A percentile compares a stretch with the other conserved stretches of the same genome.
phyloP scores from a whole-genome alignment of 2,797 vertebrate species.

The Odontamblyopus lacepedii region DNA sequence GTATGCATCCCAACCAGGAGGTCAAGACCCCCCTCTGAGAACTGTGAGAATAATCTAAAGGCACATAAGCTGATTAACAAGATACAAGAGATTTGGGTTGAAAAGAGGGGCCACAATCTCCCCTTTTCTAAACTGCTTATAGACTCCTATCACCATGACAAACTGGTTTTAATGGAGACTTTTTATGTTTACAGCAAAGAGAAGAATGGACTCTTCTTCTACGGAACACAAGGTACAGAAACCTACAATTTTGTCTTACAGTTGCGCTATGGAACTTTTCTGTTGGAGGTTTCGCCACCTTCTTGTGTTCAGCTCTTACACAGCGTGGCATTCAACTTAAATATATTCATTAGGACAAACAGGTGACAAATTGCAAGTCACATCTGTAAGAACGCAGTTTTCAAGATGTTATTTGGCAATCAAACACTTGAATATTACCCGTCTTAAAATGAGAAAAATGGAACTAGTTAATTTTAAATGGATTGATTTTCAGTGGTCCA shows the following conservation, averaged over 20 bases:
- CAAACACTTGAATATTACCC: too few relatives aligned
- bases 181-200: slow-evolving; percentile 1
- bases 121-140: slow-evolving; percentile 12
- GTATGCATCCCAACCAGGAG: neutral
- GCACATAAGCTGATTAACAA: slow-evolving; percentile 2
- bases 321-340: too few relatives aligned
- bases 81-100: neutral
- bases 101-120: slow-evolving; percentile 16
- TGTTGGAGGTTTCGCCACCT: too few relatives aligned
- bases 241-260: neutral
- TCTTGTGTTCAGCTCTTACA: too few relatives aligned
- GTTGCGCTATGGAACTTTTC: too few relatives aligned
- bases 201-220: neutral
- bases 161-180: neutral
- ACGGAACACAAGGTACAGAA: neutral
- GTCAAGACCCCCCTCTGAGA: neutral
- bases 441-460: too few relatives aligned
- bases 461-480: too few relatives aligned
- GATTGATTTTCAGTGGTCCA: too few relatives aligned
- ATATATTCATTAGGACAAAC: too few relatives aligned
- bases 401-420: too few relatives aligned
- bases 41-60: slow-evolving; percentile 5
- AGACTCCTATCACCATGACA: slow-evolving; percentile 5
- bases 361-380: too few relatives aligned
- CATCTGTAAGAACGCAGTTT: too few relatives aligned